phyloP scores from a whole-genome alignment of 1,140 invertebrate species.

The Drosophila rhopaloa region DNA sequence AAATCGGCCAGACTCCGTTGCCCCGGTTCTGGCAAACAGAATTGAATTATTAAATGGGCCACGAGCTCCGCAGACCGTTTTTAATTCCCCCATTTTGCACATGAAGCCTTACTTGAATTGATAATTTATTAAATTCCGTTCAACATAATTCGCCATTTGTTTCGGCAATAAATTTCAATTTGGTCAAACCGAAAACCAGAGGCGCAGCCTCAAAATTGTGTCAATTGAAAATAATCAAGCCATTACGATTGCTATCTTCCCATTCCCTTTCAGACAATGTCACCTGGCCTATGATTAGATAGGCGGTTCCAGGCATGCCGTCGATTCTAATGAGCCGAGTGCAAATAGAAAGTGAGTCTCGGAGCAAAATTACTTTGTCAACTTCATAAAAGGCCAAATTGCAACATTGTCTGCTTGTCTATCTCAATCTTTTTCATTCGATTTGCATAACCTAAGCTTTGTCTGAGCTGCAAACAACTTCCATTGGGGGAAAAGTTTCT shows the following conservation, averaged over 20 bases:
- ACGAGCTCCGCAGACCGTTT: slow-evolving; percentile 12
- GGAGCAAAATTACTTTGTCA: slow-evolving; percentile 35
- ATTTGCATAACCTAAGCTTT: slow-evolving; percentile 48
- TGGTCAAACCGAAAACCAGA: slow-evolving; percentile 22
- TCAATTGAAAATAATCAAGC: slow-evolving; percentile 53
- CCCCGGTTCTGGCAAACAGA: slow-evolving; percentile 1
- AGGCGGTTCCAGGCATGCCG: slow-evolving; percentile 30
- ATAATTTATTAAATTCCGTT: slow-evolving; percentile 45
- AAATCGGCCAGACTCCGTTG: slow-evolving; percentile 45
- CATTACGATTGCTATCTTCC: slow-evolving; percentile 25
- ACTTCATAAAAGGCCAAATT: slow-evolving; percentile 43
- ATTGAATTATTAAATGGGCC: slow-evolving; percentile 55
- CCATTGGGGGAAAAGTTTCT: slow-evolving; percentile 22
- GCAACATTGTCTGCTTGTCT: slow-evolving; percentile 26
- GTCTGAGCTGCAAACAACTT: slow-evolving; percentile 24
- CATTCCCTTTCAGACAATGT: slow-evolving; percentile 12
- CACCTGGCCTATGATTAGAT: slow-evolving; percentile 49
- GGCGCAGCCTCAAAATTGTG: slow-evolving; percentile 34
- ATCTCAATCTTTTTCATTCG: slow-evolving; percentile 39
- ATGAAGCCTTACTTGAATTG: slow-evolving; percentile 28
- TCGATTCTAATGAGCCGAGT: slow-evolving; percentile 1
- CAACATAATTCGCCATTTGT: slow-evolving; percentile 30
- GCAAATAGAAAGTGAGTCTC: slow-evolving; percentile 38
- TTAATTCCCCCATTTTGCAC: slow-evolving; percentile 51
- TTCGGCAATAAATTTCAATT: slow-evolving; percentile 61